These are phyloP conservation scores for Hipparchia semele DNA, from an alignment of 2,888 invertebrate species.

Conservation along the genomic window DNA sequence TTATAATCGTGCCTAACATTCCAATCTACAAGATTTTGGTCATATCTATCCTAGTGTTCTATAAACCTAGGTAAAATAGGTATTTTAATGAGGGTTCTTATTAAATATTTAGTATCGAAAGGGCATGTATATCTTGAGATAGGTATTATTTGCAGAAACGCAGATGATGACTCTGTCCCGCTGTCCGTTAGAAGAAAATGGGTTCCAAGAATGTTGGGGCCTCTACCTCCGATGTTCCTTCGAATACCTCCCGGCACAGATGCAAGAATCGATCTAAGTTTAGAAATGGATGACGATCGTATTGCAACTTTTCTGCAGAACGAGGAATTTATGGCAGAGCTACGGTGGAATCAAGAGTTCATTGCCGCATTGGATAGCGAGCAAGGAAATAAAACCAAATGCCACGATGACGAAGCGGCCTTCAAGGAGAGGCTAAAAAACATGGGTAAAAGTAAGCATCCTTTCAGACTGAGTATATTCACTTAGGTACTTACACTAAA, in stretches of 20 bases:
- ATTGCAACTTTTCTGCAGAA: constrained; percentile 94
- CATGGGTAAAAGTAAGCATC: constrained; percentile 88
- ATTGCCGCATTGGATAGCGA: constrained; percentile 92
- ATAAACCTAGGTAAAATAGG: no score
- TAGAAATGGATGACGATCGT: constrained; percentile 92
- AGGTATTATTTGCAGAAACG: constrained; percentile 59
- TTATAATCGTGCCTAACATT: no score
- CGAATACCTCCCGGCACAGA: constrained; percentile 83
- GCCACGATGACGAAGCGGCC: constrained; percentile 86
- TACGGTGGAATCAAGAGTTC: constrained; percentile 94
- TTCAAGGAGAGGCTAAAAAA: constrained; percentile 91
- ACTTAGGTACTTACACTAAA: neutral
- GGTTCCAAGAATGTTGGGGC: constrained; percentile 91
- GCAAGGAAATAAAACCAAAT: constrained; percentile 77
- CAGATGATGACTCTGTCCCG: constrained; percentile 72
- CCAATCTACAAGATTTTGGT: no score
- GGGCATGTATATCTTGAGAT: constrained; percentile 30
- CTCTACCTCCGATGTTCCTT: constrained; percentile 90
- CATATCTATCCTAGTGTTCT: no score
- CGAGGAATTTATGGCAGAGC: constrained; percentile 94
- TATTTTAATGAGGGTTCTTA: no score
- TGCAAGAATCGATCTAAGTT: constrained; percentile 71
- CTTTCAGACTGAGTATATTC: neutral
- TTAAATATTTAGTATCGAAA: neutral
- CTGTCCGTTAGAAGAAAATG: constrained; percentile 84